These are phyloP conservation scores for Zeus faber DNA, from an alignment of 2,113 vertebrate genomes.

Conservation along the genomic window DNA sequence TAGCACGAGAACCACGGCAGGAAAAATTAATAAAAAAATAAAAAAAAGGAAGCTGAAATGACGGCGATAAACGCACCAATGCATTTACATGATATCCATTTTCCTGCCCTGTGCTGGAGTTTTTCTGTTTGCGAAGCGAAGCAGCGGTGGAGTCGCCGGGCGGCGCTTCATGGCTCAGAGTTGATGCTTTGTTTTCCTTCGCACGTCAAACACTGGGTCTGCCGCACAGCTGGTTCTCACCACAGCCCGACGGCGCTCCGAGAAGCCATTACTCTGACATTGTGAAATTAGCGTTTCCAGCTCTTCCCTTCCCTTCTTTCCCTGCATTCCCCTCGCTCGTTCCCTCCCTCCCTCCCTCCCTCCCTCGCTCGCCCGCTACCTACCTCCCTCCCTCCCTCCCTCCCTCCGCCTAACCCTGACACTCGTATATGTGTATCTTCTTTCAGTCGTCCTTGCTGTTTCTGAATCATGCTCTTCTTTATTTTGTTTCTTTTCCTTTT, in stretches of 20 bases:
- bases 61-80: too few relatives aligned
- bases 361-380: not conserved
- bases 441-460: constrained; percentile 1
- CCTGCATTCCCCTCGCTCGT: constrained; percentile 2
- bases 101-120: constrained; percentile 23
- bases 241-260: constrained; percentile 30
- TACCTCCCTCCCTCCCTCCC: not conserved
- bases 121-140: constrained; percentile 31
- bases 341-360: not conserved
- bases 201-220: constrained; percentile 49
- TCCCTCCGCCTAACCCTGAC: constrained; percentile 1
- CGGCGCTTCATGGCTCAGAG: constrained; percentile 20
- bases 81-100: constrained; percentile 17
- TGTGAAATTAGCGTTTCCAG: constrained; percentile 37
- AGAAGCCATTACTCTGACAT: constrained; percentile 45
- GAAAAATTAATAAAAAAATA: too few relatives aligned
- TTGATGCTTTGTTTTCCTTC: constrained; percentile 45
- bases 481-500: constrained; percentile 16
- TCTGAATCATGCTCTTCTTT: constrained; percentile 5
- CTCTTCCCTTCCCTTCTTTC: constrained; percentile 6
- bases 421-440: not conserved
- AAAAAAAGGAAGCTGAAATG: too few relatives aligned
- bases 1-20: too few relatives aligned
- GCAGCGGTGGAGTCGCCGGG: constrained; percentile 23
- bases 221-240: constrained; percentile 46